These are phyloP conservation scores for Campylomormyrus numenius DNA, from an alignment of 2,113 vertebrate species.

Conservation along the genomic window DNA sequence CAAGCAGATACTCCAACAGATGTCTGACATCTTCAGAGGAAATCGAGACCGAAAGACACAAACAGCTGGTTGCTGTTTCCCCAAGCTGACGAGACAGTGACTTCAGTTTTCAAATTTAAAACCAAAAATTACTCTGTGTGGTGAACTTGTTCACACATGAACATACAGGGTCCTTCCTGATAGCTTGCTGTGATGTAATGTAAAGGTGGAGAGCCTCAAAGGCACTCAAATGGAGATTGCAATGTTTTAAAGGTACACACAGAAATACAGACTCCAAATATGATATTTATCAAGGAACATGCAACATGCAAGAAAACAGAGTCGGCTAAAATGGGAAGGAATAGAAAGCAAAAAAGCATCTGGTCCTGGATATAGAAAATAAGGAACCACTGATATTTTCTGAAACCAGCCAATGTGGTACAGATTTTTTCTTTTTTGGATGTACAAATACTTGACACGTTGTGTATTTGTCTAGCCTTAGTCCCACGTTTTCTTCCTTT, in stretches of 20 bases:
- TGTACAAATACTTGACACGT: neutral
- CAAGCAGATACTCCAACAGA: neutral
- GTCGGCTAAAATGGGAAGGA: neutral
- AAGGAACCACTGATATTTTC: neutral
- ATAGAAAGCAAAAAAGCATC: neutral
- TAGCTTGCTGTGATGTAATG: neutral
- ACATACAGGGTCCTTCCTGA: neutral
- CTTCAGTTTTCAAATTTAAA: neutral
- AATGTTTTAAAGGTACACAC: neutral
- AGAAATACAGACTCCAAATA: neutral
- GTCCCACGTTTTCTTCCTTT: neutral
- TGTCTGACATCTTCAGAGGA: neutral
- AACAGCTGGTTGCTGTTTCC: neutral
- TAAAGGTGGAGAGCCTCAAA: neutral
- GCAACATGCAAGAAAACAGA: neutral
- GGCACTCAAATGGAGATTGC: neutral
- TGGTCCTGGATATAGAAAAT: neutral
- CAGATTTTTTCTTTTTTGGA: neutral
- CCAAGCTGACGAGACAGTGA: neutral
- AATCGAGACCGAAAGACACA: neutral
- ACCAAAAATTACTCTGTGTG: neutral
- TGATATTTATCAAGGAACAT: neutral
- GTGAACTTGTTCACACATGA: neutral
- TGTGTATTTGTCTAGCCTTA: neutral
- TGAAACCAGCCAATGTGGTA: neutral